Conservation (phyloP, 2,888 invertebrate genomes). For the Fragum whitleyi region DNA sequence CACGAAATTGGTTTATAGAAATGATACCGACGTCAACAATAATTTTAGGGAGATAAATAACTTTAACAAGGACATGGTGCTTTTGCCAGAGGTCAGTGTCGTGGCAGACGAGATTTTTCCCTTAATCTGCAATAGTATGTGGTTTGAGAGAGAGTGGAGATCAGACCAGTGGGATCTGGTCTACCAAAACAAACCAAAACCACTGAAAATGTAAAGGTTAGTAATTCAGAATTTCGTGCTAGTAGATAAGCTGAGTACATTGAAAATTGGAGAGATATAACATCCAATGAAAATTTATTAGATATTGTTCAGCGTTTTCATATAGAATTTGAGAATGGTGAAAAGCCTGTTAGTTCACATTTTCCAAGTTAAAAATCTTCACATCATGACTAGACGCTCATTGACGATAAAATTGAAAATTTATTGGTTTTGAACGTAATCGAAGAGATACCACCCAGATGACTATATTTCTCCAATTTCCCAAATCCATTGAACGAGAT, state of each 20-base stretch:
- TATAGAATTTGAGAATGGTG: no score
- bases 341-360: no score
- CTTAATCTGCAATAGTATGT: not conserved
- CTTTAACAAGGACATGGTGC: conserved; percentile 31
- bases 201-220: not conserved
- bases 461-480: no score
- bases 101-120: not conserved
- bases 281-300: conserved; percentile 15
- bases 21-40: conserved; percentile 39
- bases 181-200: no score
- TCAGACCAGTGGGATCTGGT: not conserved
- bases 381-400: no score
- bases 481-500: no score
- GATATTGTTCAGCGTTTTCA: conserved; percentile 30
- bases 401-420: no score
- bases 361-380: no score
- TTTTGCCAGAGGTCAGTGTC: not conserved
- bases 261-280: conserved; percentile 29
- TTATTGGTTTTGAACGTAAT: no score
- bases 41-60: conserved; percentile 39
- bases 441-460: no score
- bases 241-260: conserved; percentile 19
- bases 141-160: no score
- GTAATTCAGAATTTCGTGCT: not conserved
- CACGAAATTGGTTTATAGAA: conserved; percentile 38